Percentiles rank a stretch among this genome's conserved stretches.
phyloP scores from a whole-genome alignment of 1,140 invertebrate genomes.

The Wiebesia pumilae region DNA sequence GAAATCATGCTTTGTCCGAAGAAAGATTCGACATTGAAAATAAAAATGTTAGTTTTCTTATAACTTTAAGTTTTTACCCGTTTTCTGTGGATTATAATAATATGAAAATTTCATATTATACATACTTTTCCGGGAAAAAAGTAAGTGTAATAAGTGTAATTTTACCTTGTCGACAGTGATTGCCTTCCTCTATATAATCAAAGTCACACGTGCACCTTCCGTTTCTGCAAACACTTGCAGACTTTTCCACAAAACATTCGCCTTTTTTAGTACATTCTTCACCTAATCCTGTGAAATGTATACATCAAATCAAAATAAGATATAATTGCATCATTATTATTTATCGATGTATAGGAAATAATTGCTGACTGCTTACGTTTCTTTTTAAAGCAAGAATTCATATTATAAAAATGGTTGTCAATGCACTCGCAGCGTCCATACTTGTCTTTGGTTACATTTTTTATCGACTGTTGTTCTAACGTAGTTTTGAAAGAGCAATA shows the following conservation, averaged over 20 bases:
- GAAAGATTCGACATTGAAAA: neutral
- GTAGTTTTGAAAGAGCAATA: conserved; percentile 39
- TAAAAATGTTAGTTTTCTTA: neutral
- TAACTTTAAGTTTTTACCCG: neutral
- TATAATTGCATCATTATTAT: neutral
- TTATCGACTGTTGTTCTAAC: too few species aligned
- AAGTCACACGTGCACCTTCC: conserved; percentile 57
- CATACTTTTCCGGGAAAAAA: neutral
- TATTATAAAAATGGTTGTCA: conserved; percentile 48
- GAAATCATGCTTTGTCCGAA: neutral
- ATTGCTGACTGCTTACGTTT: conserved; percentile 52
- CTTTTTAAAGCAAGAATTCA: conserved; percentile 48
- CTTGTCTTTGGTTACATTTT: too few species aligned
- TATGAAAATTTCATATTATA: neutral
- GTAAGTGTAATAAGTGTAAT: neutral
- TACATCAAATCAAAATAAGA: too few species aligned
- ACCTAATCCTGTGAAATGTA: conserved; percentile 53
- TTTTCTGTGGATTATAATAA: neutral
- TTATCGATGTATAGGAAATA: neutral
- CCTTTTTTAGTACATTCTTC: conserved; percentile 49
- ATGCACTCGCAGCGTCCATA: conserved; percentile 51
- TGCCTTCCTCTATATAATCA: conserved; percentile 19
- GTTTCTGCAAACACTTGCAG: conserved; percentile 55
- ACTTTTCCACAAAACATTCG: conserved; percentile 55
- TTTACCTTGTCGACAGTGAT: conserved; percentile 12